Evolutionary conservation across 2,113 vertebrate species (phyloP).

Genomic region (Ailuropoda melanoleuca): DNA sequence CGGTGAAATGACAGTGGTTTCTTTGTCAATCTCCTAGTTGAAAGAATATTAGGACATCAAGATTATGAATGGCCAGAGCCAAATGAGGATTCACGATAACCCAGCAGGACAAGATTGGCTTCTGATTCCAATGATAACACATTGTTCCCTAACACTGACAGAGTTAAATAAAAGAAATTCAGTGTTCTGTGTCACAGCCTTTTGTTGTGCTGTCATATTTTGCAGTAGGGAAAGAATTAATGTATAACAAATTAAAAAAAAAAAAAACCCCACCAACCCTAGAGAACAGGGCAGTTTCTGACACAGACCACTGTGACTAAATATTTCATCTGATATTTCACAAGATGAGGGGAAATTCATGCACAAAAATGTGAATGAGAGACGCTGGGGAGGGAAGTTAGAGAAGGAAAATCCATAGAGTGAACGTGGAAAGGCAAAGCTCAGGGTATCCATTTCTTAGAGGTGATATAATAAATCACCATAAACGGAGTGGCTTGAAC

Average conservation of each 20-base stretch:
- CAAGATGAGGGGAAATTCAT: neutral
- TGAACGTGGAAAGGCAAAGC: neutral
- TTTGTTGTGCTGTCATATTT: neutral
- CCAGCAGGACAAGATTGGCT: slow-evolving; percentile 8
- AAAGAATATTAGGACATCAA: slow-evolving; percentile 74
- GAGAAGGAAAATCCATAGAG: neutral
- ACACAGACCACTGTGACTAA: neutral
- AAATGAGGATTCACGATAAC: slow-evolving; percentile 64
- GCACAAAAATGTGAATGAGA: neutral
- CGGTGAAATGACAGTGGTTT: slow-evolving; percentile 67
- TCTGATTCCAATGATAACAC: slow-evolving; percentile 57
- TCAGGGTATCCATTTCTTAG: neutral
- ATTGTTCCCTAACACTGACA: neutral
- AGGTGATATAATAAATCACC: neutral
- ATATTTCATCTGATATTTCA: neutral
- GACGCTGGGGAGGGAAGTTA: neutral
- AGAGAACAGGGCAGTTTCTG: neutral
- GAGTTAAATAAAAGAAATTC: slow-evolving; percentile 21
- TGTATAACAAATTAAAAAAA: neutral
- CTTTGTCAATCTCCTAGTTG: slow-evolving; percentile 69
- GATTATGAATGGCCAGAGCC: slow-evolving; percentile 61
- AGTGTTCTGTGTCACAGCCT: neutral
- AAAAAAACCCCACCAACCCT: too few relatives aligned
- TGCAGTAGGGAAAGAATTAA: slow-evolving; percentile 13
- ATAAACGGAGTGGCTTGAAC: neutral